Evolutionary conservation across 2,888 invertebrate species (phyloP).

Genomic region (Odontothrips loti): DNA sequence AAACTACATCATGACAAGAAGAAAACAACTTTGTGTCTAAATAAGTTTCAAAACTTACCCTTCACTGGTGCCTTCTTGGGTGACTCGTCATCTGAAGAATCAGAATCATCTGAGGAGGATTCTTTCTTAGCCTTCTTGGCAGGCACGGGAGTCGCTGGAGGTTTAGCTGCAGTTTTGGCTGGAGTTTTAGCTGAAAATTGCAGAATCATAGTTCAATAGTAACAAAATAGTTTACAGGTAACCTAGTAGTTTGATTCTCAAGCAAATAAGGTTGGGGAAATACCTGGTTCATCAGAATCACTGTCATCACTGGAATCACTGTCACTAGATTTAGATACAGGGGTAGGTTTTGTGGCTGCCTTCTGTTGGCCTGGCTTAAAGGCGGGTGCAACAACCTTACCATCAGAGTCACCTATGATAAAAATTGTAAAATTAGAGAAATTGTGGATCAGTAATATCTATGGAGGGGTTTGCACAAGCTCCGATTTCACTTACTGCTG

Average conservation of each 20-base stretch:
- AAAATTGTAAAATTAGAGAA: neutral
- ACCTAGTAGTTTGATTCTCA: neutral
- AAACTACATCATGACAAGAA: neutral
- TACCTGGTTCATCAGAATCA: neutral
- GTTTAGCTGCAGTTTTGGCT: conserved; percentile 36
- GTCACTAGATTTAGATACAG: neutral
- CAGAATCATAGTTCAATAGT: no score
- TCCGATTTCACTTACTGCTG: neutral
- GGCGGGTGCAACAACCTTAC: neutral
- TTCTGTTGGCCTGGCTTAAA: neutral
- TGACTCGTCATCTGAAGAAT: conserved; percentile 38
- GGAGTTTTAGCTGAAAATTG: conserved; percentile 29
- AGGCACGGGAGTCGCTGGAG: neutral
- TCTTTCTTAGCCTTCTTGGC: conserved; percentile 40
- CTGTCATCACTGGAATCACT: neutral
- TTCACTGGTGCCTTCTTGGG: conserved; percentile 38
- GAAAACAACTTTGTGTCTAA: neutral
- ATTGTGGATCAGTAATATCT: neutral
- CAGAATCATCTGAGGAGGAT: conserved; percentile 40
- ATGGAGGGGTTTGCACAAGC: neutral
- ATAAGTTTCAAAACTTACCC: neutral
- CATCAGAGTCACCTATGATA: neutral
- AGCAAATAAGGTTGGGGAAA: neutral
- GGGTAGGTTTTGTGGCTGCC: neutral
- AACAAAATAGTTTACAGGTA: neutral